A percentile compares a stretch with the other conserved stretches of the same genome.
Conservation (phyloP, 2,113 vertebrate genomes). For the Daubentonia madagascariensis region DNA sequence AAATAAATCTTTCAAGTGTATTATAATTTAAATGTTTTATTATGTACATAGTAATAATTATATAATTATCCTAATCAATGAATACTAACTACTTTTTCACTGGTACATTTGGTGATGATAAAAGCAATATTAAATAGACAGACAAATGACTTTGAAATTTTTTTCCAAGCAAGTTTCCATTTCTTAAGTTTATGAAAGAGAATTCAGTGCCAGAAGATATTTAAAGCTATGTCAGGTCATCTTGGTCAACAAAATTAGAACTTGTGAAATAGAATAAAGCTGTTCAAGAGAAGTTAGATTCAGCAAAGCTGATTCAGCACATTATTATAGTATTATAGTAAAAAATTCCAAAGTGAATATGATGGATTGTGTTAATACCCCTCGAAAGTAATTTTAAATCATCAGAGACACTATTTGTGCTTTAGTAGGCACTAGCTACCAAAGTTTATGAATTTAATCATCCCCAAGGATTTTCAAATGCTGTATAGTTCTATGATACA, state of each 20-base stretch:
- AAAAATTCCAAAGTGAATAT: slow-evolving; percentile 44
- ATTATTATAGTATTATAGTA: background rate
- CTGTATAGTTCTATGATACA: background rate
- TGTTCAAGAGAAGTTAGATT: background rate
- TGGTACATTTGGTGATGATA: background rate
- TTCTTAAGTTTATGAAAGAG: background rate
- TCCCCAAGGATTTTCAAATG: slow-evolving; percentile 18
- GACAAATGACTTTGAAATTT: background rate
- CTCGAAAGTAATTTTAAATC: slow-evolving; percentile 59
- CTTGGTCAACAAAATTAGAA: slow-evolving; percentile 39
- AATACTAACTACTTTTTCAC: background rate
- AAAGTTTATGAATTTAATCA: slow-evolving; percentile 10
- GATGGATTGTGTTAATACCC: slow-evolving; percentile 59
- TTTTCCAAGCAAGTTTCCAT: background rate
- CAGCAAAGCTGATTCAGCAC: slow-evolving; percentile 48
- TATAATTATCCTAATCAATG: background rate
- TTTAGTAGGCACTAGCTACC: background rate
- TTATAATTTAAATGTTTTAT: background rate
- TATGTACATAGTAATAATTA: background rate
- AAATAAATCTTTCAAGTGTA: background rate
- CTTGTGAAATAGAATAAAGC: slow-evolving; percentile 32
- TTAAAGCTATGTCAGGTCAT: background rate
- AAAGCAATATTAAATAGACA: background rate
- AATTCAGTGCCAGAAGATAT: slow-evolving; percentile 19
- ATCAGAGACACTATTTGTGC: slow-evolving; percentile 24